These are phyloP conservation scores for Eremobia ochroleuca DNA, from an alignment of 2,888 invertebrate genomes.

Conservation along the genomic window DNA sequence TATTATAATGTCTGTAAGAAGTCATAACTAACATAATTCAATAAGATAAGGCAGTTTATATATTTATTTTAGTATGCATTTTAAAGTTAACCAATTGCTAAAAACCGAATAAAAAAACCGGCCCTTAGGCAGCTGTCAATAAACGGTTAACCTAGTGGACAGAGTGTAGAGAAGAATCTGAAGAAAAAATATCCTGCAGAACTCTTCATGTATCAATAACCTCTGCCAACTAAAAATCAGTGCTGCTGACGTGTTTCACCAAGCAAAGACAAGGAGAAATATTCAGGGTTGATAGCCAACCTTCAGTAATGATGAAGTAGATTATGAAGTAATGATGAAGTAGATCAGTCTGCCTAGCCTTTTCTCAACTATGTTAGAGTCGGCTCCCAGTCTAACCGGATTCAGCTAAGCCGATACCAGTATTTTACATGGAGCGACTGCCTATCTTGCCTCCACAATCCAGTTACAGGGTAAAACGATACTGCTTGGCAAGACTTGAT, in stretches of 20 bases:
- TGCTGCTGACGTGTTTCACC: not conserved
- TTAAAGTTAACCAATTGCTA: no score
- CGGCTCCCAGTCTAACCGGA: not conserved
- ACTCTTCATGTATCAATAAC: not conserved
- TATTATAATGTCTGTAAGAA: no score
- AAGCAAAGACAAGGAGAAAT: not conserved
- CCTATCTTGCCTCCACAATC: not conserved
- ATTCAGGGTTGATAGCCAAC: not conserved
- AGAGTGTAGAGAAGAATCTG: not conserved
- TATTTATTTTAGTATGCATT: no score
- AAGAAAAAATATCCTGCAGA: not conserved
- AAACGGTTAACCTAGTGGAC: no score
- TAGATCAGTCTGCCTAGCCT: not conserved
- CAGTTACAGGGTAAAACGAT: not conserved
- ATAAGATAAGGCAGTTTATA: no score
- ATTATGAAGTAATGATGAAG: not conserved
- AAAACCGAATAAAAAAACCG: no score
- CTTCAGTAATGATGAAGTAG: not conserved
- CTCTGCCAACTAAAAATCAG: not conserved
- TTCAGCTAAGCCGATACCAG: not conserved
- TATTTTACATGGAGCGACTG: not conserved
- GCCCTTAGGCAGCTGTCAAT: no score
- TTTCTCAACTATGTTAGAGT: not conserved
- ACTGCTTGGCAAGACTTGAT: not conserved
- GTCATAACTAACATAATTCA: no score